Conservation (phyloP, 2,888 invertebrate species). For the Thymelicus acteon region DNA sequence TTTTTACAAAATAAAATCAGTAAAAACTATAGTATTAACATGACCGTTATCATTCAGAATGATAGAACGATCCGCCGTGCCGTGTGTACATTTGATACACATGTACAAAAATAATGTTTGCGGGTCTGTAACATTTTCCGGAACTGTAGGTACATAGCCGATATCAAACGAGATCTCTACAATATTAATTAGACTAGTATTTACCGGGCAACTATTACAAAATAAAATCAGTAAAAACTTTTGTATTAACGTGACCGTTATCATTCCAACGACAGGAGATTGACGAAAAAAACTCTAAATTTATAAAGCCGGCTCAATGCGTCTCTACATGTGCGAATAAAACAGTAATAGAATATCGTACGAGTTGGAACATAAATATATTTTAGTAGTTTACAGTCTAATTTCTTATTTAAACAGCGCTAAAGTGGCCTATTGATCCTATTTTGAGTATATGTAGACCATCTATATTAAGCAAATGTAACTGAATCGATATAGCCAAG, state of each 20-base stretch:
- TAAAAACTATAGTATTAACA: too few relatives aligned
- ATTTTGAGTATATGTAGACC: constrained; percentile 30
- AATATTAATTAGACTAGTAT: too few relatives aligned
- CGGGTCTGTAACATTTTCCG: background rate
- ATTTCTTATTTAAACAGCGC: constrained; percentile 20
- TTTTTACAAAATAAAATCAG: too few relatives aligned
- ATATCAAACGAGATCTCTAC: too few relatives aligned
- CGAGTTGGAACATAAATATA: background rate
- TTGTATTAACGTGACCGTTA: background rate
- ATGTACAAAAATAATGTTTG: background rate
- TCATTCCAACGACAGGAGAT: background rate
- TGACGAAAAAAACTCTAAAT: background rate
- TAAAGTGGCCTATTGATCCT: constrained; percentile 18
- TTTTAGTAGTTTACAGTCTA: constrained; percentile 5
- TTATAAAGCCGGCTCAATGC: background rate
- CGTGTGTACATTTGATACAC: background rate
- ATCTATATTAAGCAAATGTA: constrained; percentile 25
- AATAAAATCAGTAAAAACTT: background rate
- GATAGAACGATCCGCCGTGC: too few relatives aligned
- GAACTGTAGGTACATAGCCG: background rate
- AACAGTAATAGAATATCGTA: constrained; percentile 13
- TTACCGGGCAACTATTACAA: background rate
- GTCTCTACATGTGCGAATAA: background rate
- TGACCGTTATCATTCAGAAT: too few relatives aligned
- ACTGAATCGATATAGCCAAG: constrained; percentile 31